Evolutionary conservation across 1,140 invertebrate species (phyloP).

Genomic region (Drosophila funebris): DNA sequence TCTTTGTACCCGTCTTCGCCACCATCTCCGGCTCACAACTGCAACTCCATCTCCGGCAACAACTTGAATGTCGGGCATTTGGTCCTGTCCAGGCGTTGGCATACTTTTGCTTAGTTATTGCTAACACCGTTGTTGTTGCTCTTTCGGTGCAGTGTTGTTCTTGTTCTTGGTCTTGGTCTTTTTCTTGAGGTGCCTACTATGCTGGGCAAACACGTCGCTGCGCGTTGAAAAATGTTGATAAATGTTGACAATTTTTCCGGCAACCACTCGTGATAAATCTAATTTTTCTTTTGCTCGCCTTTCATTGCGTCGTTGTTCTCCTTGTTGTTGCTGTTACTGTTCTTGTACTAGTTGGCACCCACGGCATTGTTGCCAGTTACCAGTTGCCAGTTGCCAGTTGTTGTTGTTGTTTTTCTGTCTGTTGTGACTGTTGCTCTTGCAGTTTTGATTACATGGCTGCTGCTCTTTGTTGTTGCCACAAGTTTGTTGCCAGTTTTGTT

Average conservation of each 20-base stretch:
- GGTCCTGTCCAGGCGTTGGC: conserved; percentile 45
- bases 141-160: conserved; percentile 36
- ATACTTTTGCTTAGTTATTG: conserved; percentile 65
- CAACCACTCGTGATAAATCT: conserved; percentile 83
- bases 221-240: conserved; percentile 82
- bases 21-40: conserved; percentile 18
- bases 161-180: conserved; percentile 22
- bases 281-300: conserved; percentile 74
- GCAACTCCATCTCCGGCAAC: conserved; percentile 9
- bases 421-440: conserved; percentile 49
- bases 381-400: conserved; percentile 44
- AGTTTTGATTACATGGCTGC: conserved; percentile 49
- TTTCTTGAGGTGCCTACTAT: conserved; percentile 47
- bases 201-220: conserved; percentile 63
- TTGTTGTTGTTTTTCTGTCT: conserved; percentile 43
- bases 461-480: conserved; percentile 31
- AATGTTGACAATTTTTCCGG: conserved; percentile 83
- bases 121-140: conserved; percentile 35
- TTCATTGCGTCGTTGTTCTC: conserved; percentile 30
- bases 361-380: conserved; percentile 44
- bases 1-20: background rate
- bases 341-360: conserved; percentile 46
- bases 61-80: too few relatives aligned
- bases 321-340: conserved; percentile 35
- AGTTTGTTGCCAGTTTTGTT: conserved; percentile 37